Evolutionary conservation across 2,888 invertebrate genomes (phyloP).

Genomic region (Oxystoma pomonae): DNA sequence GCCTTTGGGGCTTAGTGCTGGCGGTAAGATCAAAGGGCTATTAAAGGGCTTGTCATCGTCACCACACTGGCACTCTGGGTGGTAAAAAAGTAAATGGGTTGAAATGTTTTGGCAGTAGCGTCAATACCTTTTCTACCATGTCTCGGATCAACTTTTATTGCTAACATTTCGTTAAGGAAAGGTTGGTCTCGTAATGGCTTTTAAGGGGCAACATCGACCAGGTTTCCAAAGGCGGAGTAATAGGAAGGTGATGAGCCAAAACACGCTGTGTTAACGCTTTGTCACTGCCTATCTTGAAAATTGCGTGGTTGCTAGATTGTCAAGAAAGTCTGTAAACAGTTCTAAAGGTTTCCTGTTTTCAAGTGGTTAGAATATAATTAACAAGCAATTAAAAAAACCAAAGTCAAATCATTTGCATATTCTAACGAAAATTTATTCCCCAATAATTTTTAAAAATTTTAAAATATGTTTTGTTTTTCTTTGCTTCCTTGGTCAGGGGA

Average conservation of each 20-base stretch:
- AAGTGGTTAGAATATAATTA: too few species aligned
- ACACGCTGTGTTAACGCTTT: constrained; percentile 50
- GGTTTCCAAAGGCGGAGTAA: not conserved
- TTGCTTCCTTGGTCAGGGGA: too few species aligned
- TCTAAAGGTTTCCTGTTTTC: too few species aligned
- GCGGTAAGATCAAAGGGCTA: constrained; percentile 46
- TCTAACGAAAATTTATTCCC: too few species aligned
- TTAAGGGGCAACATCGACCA: not conserved
- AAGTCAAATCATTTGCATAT: too few species aligned
- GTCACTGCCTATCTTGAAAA: constrained; percentile 34
- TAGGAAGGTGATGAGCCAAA: constrained; percentile 45
- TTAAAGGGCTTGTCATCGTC: constrained; percentile 49
- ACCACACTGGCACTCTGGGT: constrained; percentile 48
- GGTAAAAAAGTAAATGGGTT: constrained; percentile 34
- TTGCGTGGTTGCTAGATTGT: constrained; percentile 4
- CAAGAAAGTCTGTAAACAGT: not conserved
- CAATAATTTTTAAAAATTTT: too few species aligned
- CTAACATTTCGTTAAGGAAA: not conserved
- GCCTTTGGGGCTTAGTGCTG: constrained; percentile 32
- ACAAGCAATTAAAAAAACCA: too few species aligned
- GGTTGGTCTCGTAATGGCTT: not conserved
- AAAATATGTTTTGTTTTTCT: too few species aligned
- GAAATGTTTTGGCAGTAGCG: not conserved
- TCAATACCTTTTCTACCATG: not conserved
- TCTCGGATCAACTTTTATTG: not conserved